Conservation (phyloP, 2,888 invertebrate genomes). For the Helleia helle region DNA sequence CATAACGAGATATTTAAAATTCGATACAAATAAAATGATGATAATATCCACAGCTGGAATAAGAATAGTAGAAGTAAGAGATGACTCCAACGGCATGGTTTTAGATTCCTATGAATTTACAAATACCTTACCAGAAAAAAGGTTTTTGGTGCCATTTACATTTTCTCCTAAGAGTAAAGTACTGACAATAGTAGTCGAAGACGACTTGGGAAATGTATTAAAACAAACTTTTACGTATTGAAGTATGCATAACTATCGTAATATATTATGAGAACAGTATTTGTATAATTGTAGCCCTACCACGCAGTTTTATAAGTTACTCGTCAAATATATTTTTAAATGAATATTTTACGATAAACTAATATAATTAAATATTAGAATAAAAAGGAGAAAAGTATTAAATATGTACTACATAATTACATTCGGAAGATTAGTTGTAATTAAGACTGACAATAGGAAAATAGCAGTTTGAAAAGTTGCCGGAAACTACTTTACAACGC, state of each 20-base stretch:
- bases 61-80: conserved; percentile 78
- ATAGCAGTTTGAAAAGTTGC: not conserved
- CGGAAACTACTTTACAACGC: not conserved
- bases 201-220: conserved; percentile 78
- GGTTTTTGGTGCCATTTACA: conserved; percentile 71
- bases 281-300: not conserved
- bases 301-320: not conserved
- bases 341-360: not conserved
- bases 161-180: conserved; percentile 62
- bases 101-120: conserved; percentile 77
- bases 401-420: not conserved
- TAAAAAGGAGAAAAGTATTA: not conserved
- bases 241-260: conserved; percentile 38
- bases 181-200: conserved; percentile 77
- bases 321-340: not conserved
- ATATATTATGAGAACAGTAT: conserved; percentile 4
- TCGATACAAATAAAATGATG: conserved; percentile 73
- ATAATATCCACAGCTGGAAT: conserved; percentile 77
- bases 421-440: conserved; percentile 4
- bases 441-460: conserved; percentile 6
- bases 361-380: not conserved
- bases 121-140: conserved; percentile 70
- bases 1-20: conserved; percentile 65
- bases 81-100: conserved; percentile 75
- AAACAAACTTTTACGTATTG: conserved; percentile 76